Evolutionary conservation across 2,888 invertebrate species (phyloP).

Genomic region (Pinctada fucata): DNA sequence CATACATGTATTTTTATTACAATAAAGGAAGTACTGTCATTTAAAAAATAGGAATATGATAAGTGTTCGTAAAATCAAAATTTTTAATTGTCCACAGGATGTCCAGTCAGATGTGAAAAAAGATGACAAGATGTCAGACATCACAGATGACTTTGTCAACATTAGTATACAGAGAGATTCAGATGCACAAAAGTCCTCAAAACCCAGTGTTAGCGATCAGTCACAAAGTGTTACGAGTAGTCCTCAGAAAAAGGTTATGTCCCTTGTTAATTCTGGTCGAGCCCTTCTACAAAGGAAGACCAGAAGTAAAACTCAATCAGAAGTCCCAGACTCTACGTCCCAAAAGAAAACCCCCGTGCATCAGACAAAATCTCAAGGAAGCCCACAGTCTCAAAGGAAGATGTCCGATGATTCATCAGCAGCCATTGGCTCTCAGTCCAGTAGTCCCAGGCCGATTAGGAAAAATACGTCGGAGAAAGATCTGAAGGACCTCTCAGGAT

Average conservation of each 20-base stretch:
- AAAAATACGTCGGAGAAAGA: conserved; percentile 19
- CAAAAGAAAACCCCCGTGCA: neutral
- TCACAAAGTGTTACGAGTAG: conserved; percentile 21
- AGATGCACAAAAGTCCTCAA: conserved; percentile 9
- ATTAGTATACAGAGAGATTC: conserved; percentile 47
- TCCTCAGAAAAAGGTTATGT: conserved; percentile 36
- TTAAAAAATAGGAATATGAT: neutral
- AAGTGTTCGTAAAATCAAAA: neutral
- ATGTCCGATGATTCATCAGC: neutral
- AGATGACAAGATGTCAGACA: conserved; percentile 33
- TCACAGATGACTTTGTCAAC: conserved; percentile 52
- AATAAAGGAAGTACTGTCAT: neutral
- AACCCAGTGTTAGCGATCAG: neutral
- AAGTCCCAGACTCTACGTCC: neutral
- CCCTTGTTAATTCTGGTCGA: conserved; percentile 37
- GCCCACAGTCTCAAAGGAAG: neutral
- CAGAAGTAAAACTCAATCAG: conserved; percentile 34
- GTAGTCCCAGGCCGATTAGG: conserved; percentile 15
- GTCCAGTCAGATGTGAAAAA: conserved; percentile 10
- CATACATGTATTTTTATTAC: neutral
- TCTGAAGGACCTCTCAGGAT: neutral
- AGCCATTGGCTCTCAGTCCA: neutral
- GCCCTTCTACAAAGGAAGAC: conserved; percentile 30
- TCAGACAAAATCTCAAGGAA: neutral
- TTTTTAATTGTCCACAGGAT: neutral